Evolutionary conservation across 2,797 vertebrate species (phyloP), one percentile per base, ranked within the genome.

Genomic region (Phoeniculus purpureus): DNA sequence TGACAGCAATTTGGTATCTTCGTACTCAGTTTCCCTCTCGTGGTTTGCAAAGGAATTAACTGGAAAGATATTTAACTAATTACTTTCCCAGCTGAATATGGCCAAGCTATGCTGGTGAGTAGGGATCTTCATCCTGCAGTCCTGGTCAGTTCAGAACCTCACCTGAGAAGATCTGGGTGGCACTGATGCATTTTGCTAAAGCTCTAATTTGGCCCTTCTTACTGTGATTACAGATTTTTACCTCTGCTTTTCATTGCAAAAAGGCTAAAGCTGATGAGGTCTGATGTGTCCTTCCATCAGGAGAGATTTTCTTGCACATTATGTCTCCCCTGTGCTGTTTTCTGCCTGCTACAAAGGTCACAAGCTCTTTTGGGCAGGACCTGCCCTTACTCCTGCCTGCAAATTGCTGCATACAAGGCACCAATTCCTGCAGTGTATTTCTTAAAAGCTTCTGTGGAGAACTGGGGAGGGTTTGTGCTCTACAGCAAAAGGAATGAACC

Each of bases 1-100:
- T 91, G 85, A 84, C 70, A 87, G 47, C 45, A 67, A 27, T 48
- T 60, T 22, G 6, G 37, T 72, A 23, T 12, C 59, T 87, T 68
- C 11, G 14, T 19, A 67, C 37, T 78, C 79, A 93, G 67, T 70
- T 94, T 95, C 89, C 93, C 92, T 94, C 95, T 94, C 20, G 43
- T 83, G 90, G 89, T 80, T 95, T 87, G 68, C 60, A 68, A 88
- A 85, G 75, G 89, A 92, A 95, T 89, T 90, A 90, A 89, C 81
- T 90, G 62, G 61, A 85, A 88, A 13, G 65, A 75, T 85, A 85
- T 79, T 90, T 83, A 93, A 68, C 58, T 89, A 87, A 94, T 92
- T 79, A 60, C 10, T 72, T 81, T 76, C 34, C 31, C 58, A 79
- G 48, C 54, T 60, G 70, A 91, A 51, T 40, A 81, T 7, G 60